Conservation (phyloP, 2,113 vertebrate species). For the Acanthochromis polyacanthus region DNA sequence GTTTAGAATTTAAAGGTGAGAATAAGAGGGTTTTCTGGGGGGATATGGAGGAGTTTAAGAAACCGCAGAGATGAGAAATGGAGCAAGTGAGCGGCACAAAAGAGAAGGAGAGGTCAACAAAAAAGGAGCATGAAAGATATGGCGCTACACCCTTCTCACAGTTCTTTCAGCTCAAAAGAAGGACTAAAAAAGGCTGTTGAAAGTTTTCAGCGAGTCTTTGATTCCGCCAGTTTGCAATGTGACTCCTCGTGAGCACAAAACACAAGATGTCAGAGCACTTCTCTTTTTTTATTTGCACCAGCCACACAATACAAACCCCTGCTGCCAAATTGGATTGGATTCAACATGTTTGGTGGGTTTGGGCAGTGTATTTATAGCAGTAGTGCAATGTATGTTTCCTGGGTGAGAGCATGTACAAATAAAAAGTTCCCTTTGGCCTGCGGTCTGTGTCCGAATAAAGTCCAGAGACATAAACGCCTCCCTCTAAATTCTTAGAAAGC, state of each 20-base stretch:
- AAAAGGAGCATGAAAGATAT: conserved; percentile 55
- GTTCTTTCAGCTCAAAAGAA: conserved; percentile 50
- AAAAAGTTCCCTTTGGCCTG: conserved; percentile 41
- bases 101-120: conserved; percentile 46
- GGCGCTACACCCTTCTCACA: conserved; percentile 52
- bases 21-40: conserved; percentile 45
- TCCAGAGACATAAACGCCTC: conserved; percentile 37
- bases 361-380: conserved; percentile 72
- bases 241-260: conserved; percentile 71
- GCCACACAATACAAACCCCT: conserved; percentile 62
- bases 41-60: conserved; percentile 35
- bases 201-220: conserved; percentile 65
- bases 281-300: conserved; percentile 20
- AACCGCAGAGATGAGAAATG: conserved; percentile 23
- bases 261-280: conserved; percentile 54
- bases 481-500: conserved; percentile 58
- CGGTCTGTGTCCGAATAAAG: conserved; percentile 36
- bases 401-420: conserved; percentile 68
- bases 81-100: conserved; percentile 41
- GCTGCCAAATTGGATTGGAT: conserved; percentile 62
- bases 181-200: conserved; percentile 50
- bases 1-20: conserved; percentile 63
- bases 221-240: conserved; percentile 62
- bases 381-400: conserved; percentile 73
- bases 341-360: conserved; percentile 69